These are phyloP conservation scores for Ailurus styani DNA, from an alignment of 2,113 vertebrate genomes.

Conservation along the genomic window DNA sequence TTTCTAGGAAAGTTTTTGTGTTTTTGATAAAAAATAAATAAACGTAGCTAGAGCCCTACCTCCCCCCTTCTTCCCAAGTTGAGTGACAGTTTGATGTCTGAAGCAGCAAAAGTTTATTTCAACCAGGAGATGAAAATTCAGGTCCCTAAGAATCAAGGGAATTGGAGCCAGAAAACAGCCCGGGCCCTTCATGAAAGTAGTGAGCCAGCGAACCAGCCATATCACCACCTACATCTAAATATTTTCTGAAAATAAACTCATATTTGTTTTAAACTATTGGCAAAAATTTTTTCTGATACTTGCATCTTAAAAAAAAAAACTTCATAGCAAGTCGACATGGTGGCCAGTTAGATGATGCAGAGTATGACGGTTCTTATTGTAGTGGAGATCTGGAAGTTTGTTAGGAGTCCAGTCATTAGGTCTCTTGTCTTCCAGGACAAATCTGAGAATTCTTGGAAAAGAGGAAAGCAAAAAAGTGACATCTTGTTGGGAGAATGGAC, in stretches of 20 bases:
- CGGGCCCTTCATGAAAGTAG: background rate
- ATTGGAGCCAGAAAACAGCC: background rate
- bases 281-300: background rate
- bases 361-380: fast-evolving
- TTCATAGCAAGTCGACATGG: background rate
- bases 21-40: background rate
- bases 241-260: background rate
- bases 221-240: background rate
- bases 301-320: background rate
- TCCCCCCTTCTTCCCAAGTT: background rate
- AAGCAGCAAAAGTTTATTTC: background rate
- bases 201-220: background rate
- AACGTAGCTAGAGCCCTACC: background rate
- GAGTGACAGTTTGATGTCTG: background rate
- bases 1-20: background rate
- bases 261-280: background rate
- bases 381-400: too few species aligned
- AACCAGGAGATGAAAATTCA: background rate
- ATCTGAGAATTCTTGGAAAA: background rate
- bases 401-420: background rate
- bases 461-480: background rate
- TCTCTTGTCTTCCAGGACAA: background rate
- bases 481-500: background rate
- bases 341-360: background rate
- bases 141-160: background rate